Evolutionary conservation across 2,888 invertebrate genomes (phyloP).

Genomic region (Ceratothoa steindachneri): DNA sequence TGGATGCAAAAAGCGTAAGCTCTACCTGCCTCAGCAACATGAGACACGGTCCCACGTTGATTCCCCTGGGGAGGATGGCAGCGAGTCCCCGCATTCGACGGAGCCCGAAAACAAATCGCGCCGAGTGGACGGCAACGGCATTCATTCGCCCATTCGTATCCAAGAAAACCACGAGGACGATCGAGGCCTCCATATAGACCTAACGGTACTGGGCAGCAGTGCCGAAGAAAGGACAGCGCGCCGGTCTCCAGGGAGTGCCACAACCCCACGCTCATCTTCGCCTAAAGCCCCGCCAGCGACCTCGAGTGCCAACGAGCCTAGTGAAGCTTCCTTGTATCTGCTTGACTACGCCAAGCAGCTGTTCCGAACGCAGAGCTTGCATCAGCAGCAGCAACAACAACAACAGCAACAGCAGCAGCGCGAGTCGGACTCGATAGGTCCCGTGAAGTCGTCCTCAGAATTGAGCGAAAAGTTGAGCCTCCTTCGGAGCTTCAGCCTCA

Average conservation of each 20-base stretch:
- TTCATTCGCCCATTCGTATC: conserved; percentile 56
- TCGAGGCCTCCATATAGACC: conserved; percentile 46
- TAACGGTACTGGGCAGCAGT: conserved; percentile 35
- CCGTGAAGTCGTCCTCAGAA: conserved; percentile 40
- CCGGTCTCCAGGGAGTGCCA: conserved; percentile 44
- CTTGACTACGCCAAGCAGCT: conserved; percentile 46
- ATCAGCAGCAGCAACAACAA: conserved; percentile 32
- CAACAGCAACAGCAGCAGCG: conserved; percentile 46
- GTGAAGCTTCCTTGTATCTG: conserved; percentile 57
- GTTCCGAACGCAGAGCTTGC: conserved; percentile 34
- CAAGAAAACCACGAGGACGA: conserved; percentile 55
- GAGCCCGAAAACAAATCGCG: conserved; percentile 59
- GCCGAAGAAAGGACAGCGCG: conserved; percentile 10
- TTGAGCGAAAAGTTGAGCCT: conserved; percentile 43
- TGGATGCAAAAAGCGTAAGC: conserved; percentile 91
- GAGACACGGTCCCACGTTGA: conserved; percentile 58
- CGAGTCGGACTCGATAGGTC: conserved; percentile 36
- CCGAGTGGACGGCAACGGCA: conserved; percentile 66
- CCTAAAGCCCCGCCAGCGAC: conserved; percentile 71
- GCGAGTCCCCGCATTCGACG: conserved; percentile 53
- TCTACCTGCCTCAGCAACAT: conserved; percentile 92
- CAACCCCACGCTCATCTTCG: conserved; percentile 65
- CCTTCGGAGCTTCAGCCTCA: conserved; percentile 27
- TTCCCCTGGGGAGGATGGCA: conserved; percentile 50
- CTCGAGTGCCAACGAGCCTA: conserved; percentile 62